These are phyloP conservation scores for Tiaroga cobitis DNA, from an alignment of 2,797 vertebrate species.

Conservation along the genomic window DNA sequence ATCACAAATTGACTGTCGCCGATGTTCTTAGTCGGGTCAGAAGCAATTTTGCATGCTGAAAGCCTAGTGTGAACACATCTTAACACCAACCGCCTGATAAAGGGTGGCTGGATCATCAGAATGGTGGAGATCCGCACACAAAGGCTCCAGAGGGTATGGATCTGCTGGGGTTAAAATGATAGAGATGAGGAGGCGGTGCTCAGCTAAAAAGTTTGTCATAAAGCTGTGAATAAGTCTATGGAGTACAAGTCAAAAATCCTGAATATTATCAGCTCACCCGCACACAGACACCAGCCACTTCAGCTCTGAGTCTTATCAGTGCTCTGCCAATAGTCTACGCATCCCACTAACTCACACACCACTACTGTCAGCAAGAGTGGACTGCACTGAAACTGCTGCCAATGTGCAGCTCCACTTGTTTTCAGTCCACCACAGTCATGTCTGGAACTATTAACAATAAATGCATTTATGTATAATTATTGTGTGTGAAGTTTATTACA, in stretches of 20 bases:
- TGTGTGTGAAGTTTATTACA: conserved; percentile 25
- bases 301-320: conserved; percentile 70
- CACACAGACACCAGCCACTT: conserved; percentile 63
- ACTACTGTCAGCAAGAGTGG: conserved; percentile 48
- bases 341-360: conserved; percentile 47
- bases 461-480: conserved; percentile 14
- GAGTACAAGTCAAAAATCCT: conserved; percentile 49
- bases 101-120: conserved; percentile 19
- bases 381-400: conserved; percentile 1
- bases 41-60: conserved; percentile 29
- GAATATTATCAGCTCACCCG: conserved; percentile 63
- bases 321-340: conserved; percentile 58
- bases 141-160: not conserved
- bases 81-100: conserved; percentile 48
- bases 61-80: conserved; percentile 12
- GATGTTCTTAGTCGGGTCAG: conserved; percentile 1
- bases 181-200: conserved; percentile 21
- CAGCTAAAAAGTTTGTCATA: conserved; percentile 34
- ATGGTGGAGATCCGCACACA: conserved; percentile 2
- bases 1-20: conserved; percentile 39
- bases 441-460: conserved; percentile 63
- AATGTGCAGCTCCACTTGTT: conserved; percentile 44
- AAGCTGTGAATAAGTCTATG: conserved; percentile 29
- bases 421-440: conserved; percentile 61
- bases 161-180: conserved; percentile 12